Evolutionary conservation across 2,888 invertebrate genomes (phyloP).

Genomic region (Octonoba sinensis): DNA sequence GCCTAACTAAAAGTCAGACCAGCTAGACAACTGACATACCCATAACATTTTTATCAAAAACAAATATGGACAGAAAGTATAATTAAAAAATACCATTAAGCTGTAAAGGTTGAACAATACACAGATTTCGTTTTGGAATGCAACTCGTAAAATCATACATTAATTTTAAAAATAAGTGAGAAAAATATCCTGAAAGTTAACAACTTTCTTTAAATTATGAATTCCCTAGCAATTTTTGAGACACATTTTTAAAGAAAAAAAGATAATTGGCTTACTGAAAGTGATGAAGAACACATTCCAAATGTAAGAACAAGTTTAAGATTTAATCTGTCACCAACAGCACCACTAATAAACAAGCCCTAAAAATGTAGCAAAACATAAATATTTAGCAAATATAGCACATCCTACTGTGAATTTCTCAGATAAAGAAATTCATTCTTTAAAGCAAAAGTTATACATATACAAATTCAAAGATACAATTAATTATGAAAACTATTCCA

Average conservation of each 20-base stretch:
- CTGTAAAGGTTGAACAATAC: not conserved
- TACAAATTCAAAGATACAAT: too few relatives aligned
- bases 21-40: too few relatives aligned
- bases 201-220: not conserved
- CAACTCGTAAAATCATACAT: not conserved
- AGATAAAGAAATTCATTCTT: too few relatives aligned
- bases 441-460: too few relatives aligned
- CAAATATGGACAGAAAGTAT: too few relatives aligned
- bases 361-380: slow-evolving; percentile 66
- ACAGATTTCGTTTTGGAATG: not conserved
- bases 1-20: too few relatives aligned
- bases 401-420: too few relatives aligned
- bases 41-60: too few relatives aligned
- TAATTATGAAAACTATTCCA: too few relatives aligned
- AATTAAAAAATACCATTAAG: too few relatives aligned
- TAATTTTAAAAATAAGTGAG: not conserved
- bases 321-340: slow-evolving; percentile 73
- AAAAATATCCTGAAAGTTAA: not conserved
- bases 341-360: slow-evolving; percentile 73
- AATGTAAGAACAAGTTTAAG: slow-evolving; percentile 71
- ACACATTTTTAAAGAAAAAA: slow-evolving; percentile 18
- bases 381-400: too few relatives aligned
- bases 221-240: not conserved
- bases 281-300: slow-evolving; percentile 72
- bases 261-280: slow-evolving; percentile 69